A percentile compares a stretch with the other conserved stretches of the same genome.
These are phyloP conservation scores for Drosophila austrosaltans DNA, from an alignment of 2,888 invertebrate genomes.

Conservation along the genomic window DNA sequence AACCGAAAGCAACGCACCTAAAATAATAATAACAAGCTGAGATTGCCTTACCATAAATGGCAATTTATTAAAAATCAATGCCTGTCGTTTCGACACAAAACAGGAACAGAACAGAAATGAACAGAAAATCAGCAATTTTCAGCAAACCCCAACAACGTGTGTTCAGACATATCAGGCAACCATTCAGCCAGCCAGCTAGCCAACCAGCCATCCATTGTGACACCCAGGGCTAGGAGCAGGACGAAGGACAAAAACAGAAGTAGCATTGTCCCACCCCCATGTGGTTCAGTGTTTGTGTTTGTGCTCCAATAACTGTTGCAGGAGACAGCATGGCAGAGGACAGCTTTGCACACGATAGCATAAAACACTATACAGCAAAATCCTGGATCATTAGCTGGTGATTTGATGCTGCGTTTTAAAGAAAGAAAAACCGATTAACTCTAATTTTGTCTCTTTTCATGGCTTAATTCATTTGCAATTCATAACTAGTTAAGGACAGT, in stretches of 20 bases:
- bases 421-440: no score
- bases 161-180: slow-evolving; percentile 27
- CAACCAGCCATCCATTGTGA: slow-evolving; percentile 23
- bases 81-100: slow-evolving; percentile 36
- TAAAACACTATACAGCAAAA: slow-evolving; percentile 32
- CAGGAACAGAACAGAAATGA: slow-evolving; percentile 18
- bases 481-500: no score
- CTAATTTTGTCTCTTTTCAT: no score
- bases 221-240: slow-evolving; percentile 4
- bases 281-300: slow-evolving; percentile 35
- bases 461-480: no score
- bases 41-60: slow-evolving; percentile 62
- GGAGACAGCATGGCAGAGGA: slow-evolving; percentile 37
- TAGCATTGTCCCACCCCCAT: not conserved
- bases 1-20: slow-evolving; percentile 34
- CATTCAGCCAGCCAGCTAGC: not conserved
- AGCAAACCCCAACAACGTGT: slow-evolving; percentile 55
- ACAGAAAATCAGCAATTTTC: slow-evolving; percentile 72
- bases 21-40: slow-evolving; percentile 65
- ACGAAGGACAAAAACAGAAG: no score
- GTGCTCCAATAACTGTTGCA: slow-evolving; percentile 65
- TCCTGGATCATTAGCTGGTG: no score
- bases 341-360: slow-evolving; percentile 9
- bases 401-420: no score
- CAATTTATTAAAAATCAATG: slow-evolving; percentile 76